Base-by-base conservation (phyloP, 2,113 vertebrate species). In the Oceanodroma tethys region DNA sequence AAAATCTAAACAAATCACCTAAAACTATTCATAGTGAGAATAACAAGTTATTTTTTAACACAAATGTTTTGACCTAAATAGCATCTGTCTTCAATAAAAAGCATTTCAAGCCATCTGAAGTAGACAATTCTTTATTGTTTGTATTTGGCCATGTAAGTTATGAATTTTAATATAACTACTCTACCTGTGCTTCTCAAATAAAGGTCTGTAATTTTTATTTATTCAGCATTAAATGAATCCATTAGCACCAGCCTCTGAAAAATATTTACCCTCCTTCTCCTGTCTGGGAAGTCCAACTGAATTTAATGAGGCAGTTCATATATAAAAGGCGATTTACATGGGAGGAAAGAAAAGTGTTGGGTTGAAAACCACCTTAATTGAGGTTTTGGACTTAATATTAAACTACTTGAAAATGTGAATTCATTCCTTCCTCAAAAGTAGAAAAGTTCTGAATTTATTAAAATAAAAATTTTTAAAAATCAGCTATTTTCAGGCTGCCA, bases 1-100 rank as follows among this genome's bases (percentile, higher is more conserved):
- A 78, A 86, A 86, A 95, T 89, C 75, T 95, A 91, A 98, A 95
- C 94, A 95, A 96, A 91, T 71, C 48, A 73, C 55, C 94, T 90
- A 47, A 70, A 92, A 47, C 75, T 75, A 89, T 94, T 94, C 70
- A 88, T 29, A 72, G 63, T 30, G 93, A 97, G 65, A 92, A 82
- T 63, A 95, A 96, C 83, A 96, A 94, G 56, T 60, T 62, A 53
- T 81, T 93, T 96, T 96, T 91, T 65, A 97, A 56, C 56, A 80
- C 90, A 90, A 76, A 81, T 91, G 52, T 63, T 95, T 94, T 83
- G 50, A 82, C 43, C 84, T 91, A 78, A 85, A 84, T 40, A 87
- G 85, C 79, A 95, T 53, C 89, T 76, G 63, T 88, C 88, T 95
- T 95, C 95, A 89, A 34, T 76, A 38, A 78, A 40, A 88, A 74